Evolutionary conservation across 1,140 invertebrate species (phyloP).

Genomic region (Spodoptera frugiperda): DNA sequence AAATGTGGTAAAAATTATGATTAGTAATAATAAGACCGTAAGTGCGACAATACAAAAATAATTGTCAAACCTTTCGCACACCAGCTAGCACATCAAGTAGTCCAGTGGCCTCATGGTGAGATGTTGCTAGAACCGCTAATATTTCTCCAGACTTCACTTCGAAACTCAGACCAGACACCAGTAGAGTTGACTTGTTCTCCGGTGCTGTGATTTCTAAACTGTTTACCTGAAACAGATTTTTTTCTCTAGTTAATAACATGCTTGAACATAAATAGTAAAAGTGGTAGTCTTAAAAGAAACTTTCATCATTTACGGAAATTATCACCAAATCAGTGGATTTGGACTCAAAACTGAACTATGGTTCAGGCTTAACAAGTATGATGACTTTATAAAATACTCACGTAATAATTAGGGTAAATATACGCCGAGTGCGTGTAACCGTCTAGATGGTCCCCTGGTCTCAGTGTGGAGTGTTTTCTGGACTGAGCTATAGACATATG

Average conservation of each 20-base stretch:
- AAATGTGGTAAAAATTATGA: too few relatives aligned
- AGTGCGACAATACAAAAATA: neutral
- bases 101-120: slow-evolving; percentile 92
- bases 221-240: slow-evolving; percentile 80
- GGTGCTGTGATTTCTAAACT: slow-evolving; percentile 86
- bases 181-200: slow-evolving; percentile 83
- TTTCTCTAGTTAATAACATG: too few relatives aligned
- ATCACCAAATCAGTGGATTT: too few relatives aligned
- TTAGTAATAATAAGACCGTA: too few relatives aligned
- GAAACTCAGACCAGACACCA: slow-evolving; percentile 82
- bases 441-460: slow-evolving; percentile 84
- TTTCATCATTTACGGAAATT: too few relatives aligned
- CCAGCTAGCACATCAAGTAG: slow-evolving; percentile 94
- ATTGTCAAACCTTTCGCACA: slow-evolving; percentile 85
- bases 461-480: slow-evolving; percentile 84
- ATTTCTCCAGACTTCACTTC: slow-evolving; percentile 96
- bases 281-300: too few relatives aligned
- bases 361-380: too few relatives aligned
- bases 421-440: slow-evolving; percentile 86
- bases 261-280: too few relatives aligned
- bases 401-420: slow-evolving; percentile 89
- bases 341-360: too few relatives aligned
- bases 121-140: slow-evolving; percentile 95
- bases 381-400: slow-evolving; percentile 76
- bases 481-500: slow-evolving; percentile 86